These are phyloP conservation scores for Philhelius pedissequus DNA, from an alignment of 2,888 invertebrate genomes.

Conservation along the genomic window DNA sequence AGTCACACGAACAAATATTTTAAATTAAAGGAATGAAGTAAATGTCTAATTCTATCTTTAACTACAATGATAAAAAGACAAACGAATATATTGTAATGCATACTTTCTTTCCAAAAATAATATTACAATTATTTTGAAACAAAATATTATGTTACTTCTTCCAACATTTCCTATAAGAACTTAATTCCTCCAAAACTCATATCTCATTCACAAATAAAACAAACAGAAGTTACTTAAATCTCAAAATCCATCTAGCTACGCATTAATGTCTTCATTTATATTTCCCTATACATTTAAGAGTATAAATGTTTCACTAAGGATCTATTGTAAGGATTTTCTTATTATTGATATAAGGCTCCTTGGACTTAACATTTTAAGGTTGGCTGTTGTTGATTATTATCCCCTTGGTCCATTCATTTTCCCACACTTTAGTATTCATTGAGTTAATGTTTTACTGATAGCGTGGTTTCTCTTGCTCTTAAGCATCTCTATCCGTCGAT, in stretches of 20 bases:
- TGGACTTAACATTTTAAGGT: not conserved
- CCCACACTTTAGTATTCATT: conserved; percentile 40
- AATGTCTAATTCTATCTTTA: no score
- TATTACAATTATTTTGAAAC: no score
- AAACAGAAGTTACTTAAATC: not conserved
- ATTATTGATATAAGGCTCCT: not conserved
- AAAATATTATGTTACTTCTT: not conserved
- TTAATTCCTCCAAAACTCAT: not conserved
- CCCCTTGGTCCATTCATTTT: not conserved
- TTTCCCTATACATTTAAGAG: not conserved
- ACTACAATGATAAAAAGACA: no score
- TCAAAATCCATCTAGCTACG: not conserved
- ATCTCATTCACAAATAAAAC: not conserved
- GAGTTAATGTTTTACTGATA: conserved; percentile 54
- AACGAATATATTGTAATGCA: no score
- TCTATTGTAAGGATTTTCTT: conserved; percentile 20
- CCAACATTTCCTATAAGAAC: not conserved
- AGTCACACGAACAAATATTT: no score
- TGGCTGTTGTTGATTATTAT: not conserved
- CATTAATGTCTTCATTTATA: not conserved
- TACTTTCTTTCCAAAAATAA: no score
- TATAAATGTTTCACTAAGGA: conserved; percentile 35
- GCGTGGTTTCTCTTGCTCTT: conserved; percentile 30
- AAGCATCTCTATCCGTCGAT: not conserved
- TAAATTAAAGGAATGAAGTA: no score